Conservation (phyloP, 2,113 vertebrate species). For the Sminthopsis crassicaudata region DNA sequence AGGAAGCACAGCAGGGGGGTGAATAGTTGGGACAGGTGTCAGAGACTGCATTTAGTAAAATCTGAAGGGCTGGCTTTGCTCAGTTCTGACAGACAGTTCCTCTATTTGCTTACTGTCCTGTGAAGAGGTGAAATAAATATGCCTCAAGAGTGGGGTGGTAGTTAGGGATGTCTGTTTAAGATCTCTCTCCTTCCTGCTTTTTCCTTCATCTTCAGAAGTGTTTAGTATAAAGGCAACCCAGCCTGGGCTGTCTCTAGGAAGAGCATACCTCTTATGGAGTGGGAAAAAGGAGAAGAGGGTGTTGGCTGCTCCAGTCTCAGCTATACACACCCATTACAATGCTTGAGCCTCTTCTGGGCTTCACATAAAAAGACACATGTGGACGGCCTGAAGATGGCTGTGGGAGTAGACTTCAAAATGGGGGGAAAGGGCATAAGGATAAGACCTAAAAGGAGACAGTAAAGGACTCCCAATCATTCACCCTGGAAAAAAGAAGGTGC, state of each 20-base stretch:
- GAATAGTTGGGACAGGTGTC: background rate
- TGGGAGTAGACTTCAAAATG: background rate
- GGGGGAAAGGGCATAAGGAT: background rate
- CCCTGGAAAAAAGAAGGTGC: background rate
- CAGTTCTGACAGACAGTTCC: background rate
- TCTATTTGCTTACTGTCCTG: background rate
- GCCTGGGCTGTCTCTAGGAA: background rate
- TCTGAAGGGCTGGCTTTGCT: background rate
- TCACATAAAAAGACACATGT: background rate
- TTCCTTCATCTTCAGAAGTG: background rate
- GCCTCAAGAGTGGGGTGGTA: background rate
- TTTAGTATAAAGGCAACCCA: background rate
- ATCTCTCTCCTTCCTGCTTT: background rate
- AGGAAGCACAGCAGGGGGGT: background rate
- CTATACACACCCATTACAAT: background rate
- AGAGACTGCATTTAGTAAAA: background rate
- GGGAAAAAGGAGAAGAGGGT: background rate
- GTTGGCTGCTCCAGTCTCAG: background rate
- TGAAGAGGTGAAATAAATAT: background rate
- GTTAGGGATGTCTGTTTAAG: background rate
- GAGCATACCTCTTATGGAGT: background rate
- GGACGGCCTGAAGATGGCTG: accelerated
- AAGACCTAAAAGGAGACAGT: background rate
- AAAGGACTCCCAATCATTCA: background rate
- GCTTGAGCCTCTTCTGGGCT: background rate